These are phyloP conservation scores for Toxonevra muliebris DNA, from an alignment of 2,888 invertebrate species.

Conservation along the genomic window DNA sequence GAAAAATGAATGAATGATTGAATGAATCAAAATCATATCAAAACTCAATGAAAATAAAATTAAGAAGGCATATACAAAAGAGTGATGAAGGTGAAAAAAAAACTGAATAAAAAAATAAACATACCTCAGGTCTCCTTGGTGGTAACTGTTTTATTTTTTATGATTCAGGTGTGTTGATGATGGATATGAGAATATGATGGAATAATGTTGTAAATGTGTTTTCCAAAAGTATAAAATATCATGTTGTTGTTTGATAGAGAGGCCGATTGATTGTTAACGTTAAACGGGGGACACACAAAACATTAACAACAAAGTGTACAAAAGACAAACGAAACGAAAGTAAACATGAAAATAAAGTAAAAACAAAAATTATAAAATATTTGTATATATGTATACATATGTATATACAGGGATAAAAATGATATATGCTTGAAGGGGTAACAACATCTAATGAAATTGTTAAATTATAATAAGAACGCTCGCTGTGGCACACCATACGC, in stretches of 20 bases:
- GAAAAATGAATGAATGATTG: background rate
- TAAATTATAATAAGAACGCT: background rate
- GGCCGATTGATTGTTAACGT: no score
- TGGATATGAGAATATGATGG: no score
- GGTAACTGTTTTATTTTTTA: conserved; percentile 71
- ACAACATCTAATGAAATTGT: background rate
- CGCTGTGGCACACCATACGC: conserved; percentile 53
- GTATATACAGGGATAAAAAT: conserved; percentile 4
- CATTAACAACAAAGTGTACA: background rate
- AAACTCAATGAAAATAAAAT: background rate
- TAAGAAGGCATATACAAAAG: background rate
- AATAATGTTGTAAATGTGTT: no score
- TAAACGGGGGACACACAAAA: no score
- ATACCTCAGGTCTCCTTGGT: conserved; percentile 91
- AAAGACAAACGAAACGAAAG: background rate
- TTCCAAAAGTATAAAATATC: no score
- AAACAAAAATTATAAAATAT: conserved; percentile 10
- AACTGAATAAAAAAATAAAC: conserved; percentile 60
- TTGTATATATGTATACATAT: conserved; percentile 6
- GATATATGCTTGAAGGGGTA: conserved; percentile 19
- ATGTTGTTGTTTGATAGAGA: no score
- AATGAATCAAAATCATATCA: background rate
- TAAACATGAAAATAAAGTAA: conserved; percentile 36
- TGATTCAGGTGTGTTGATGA: conserved; percentile 25
- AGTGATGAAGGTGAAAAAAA: conserved; percentile 27